phyloP scores from a whole-genome alignment of 2,797 vertebrate genomes.

The Crocidura indochinensis region DNA sequence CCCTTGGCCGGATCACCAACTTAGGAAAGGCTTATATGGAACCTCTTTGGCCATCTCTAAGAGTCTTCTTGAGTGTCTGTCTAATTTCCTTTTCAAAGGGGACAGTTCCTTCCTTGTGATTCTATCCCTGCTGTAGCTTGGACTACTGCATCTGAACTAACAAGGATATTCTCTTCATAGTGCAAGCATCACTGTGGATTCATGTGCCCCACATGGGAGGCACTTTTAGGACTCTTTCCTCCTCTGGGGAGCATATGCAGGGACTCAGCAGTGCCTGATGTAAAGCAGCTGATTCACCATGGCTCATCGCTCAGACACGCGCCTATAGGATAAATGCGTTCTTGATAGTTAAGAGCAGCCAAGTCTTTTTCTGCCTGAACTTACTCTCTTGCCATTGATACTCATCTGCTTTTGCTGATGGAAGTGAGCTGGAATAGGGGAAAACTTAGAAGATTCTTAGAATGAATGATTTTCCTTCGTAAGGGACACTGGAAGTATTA shows the following conservation, averaged over 20 bases:
- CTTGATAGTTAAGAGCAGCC: not conserved
- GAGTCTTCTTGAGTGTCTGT: no score
- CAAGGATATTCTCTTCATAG: not conserved
- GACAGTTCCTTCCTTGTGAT: not conserved
- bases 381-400: slow-evolving; percentile 6
- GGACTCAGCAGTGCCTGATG: slow-evolving; percentile 5
- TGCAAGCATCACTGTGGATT: not conserved
- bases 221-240: not conserved
- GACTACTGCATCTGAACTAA: not conserved
- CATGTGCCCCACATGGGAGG: not conserved
- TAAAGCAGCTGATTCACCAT: slow-evolving; percentile 36
- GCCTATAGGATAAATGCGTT: slow-evolving; percentile 12
- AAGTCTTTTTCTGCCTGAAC: slow-evolving; percentile 22
- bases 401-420: not conserved
- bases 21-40: not conserved
- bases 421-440: not conserved
- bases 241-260: not conserved
- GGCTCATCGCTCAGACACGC: not conserved
- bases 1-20: not conserved
- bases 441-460: not conserved
- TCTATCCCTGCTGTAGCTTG: not conserved
- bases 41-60: no score
- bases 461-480: not conserved
- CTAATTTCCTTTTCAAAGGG: not conserved
- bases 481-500: not conserved